phyloP scores from a whole-genome alignment of 2,797 vertebrate species.

The Macropodus opercularis region DNA sequence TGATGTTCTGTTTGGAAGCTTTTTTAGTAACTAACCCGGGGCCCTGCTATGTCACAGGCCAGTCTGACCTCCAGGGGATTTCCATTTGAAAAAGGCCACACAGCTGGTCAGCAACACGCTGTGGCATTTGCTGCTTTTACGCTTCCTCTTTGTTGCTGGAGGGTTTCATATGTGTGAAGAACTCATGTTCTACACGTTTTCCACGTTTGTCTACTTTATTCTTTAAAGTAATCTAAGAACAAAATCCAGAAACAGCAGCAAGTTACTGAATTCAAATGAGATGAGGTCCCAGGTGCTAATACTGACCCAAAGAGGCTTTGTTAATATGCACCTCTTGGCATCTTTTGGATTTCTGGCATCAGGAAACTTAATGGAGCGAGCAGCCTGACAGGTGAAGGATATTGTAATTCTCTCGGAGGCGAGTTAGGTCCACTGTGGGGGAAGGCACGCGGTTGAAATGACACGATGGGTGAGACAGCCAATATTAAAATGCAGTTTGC shows the following conservation, averaged over 20 bases:
- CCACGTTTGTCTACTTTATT: neutral
- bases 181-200: slow-evolving; percentile 4
- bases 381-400: slow-evolving; percentile 26
- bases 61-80: slow-evolving; percentile 1
- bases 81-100: slow-evolving; percentile 10
- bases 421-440: slow-evolving; percentile 13
- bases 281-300: neutral
- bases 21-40: neutral
- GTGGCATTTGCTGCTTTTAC: neutral
- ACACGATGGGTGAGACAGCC: neutral
- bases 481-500: slow-evolving; percentile 25
- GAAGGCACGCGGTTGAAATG: neutral
- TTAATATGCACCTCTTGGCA: slow-evolving; percentile 1
- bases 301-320: slow-evolving; percentile 1
- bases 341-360: neutral
- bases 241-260: neutral
- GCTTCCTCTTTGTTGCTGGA: neutral
- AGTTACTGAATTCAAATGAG: neutral
- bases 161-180: neutral
- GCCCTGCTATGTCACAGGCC: slow-evolving; percentile 1
- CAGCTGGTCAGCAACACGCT: neutral
- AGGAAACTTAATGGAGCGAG: neutral
- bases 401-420: slow-evolving; percentile 24
- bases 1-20: neutral
- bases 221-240: neutral